Conservation (phyloP, 2,113 vertebrate genomes). For the Lucifuga dentata region DNA sequence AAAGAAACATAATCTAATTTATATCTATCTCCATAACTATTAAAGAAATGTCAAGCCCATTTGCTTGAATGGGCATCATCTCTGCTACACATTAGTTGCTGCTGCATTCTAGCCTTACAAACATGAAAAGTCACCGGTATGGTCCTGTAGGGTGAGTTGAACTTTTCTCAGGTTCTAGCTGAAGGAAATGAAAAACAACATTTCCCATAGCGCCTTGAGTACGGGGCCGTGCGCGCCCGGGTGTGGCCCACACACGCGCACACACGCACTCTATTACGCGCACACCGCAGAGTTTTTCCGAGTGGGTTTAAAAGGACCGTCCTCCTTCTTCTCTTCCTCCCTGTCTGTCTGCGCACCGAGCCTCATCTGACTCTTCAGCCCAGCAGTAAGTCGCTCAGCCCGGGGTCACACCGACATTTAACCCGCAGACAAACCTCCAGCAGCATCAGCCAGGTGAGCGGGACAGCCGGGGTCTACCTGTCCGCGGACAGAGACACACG, state of each 20-base stretch:
- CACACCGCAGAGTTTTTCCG: constrained; percentile 27
- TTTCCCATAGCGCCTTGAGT: constrained; percentile 60
- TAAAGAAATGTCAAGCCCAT: no score
- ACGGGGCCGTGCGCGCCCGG: constrained; percentile 17
- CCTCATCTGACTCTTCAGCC: constrained; percentile 34
- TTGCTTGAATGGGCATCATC: no score
- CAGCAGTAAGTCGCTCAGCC: constrained; percentile 53
- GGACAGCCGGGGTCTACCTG: constrained; percentile 23
- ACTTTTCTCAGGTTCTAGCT: no score
- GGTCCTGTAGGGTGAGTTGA: no score
- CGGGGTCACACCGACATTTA: no score
- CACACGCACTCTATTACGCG: constrained; percentile 28
- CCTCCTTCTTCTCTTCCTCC: constrained; percentile 15
- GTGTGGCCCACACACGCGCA: constrained; percentile 56
- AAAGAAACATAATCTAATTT: no score
- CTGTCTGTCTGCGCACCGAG: not conserved
- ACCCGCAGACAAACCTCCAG: no score
- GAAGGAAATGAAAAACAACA: constrained; percentile 18
- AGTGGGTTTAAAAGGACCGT: not conserved
- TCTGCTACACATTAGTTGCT: no score
- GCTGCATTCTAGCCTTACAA: no score
- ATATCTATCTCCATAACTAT: no score
- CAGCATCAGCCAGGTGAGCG: constrained; percentile 26
- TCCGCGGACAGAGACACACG: not conserved
- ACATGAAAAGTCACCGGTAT: no score